These are phyloP conservation scores for Drosophila ananassae DNA, from an alignment of 1,140 invertebrate species.

Conservation along the genomic window DNA sequence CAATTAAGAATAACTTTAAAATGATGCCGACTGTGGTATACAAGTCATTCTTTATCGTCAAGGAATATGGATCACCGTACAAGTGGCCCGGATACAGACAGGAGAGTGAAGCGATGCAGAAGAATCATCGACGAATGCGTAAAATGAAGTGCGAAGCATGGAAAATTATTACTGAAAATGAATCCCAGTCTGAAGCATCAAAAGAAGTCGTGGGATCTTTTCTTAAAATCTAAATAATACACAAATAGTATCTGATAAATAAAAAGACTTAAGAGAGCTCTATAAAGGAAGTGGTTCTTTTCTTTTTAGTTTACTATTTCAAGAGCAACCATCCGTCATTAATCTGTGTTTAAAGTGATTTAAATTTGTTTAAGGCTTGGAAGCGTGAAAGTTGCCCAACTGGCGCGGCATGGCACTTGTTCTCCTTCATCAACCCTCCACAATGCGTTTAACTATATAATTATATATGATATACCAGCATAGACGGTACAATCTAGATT, in stretches of 20 bases:
- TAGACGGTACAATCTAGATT: constrained; percentile 16
- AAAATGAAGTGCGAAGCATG: background rate
- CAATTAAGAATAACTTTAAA: background rate
- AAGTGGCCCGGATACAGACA: background rate
- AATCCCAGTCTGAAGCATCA: background rate
- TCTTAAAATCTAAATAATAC: background rate
- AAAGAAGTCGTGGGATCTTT: background rate
- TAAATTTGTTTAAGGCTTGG: background rate
- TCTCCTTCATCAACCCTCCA: background rate
- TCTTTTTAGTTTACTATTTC: too few relatives aligned
- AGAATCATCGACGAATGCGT: background rate
- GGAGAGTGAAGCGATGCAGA: background rate
- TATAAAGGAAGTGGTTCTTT: too few relatives aligned
- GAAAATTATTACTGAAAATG: background rate
- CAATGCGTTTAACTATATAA: background rate
- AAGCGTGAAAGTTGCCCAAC: background rate
- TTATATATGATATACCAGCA: background rate
- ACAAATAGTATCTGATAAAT: background rate
- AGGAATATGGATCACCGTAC: background rate
- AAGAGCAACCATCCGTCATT: background rate
- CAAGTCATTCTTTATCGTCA: background rate
- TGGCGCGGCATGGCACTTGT: background rate
- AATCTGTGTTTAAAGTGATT: background rate
- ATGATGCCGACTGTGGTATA: background rate
- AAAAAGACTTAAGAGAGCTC: too few relatives aligned